Conservation (phyloP, 64 coral and sea anemone species). For the Orbicella faveolata region DNA sequence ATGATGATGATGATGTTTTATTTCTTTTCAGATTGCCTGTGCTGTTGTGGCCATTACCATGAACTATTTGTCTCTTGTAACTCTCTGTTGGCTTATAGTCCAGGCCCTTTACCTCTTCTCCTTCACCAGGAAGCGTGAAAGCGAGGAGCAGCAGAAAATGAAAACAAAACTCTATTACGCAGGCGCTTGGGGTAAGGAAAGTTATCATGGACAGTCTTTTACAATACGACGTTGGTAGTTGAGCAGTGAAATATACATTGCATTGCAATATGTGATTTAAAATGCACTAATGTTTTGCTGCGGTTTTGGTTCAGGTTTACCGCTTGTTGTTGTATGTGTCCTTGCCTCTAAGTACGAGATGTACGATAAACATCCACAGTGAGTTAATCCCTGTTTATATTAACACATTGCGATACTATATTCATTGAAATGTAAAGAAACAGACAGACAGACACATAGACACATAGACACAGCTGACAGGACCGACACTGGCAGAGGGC, state of each 20-base stretch:
- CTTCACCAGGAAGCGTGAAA: background rate
- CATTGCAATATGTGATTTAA: too few relatives aligned
- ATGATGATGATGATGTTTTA: too few relatives aligned
- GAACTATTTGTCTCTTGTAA: slow-evolving; percentile 45
- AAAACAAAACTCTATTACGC: slow-evolving; percentile 5
- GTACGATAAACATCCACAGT: slow-evolving; percentile 37
- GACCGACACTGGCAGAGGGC: too few relatives aligned
- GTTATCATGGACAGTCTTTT: too few relatives aligned
- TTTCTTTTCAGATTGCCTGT: slow-evolving; percentile 14
- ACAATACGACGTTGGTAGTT: too few relatives aligned
- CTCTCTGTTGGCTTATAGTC: slow-evolving; percentile 31
- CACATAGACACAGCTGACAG: too few relatives aligned
- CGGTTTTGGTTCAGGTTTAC: slow-evolving; percentile 1
- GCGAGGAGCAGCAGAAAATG: slow-evolving; percentile 1
- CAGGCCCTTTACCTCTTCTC: slow-evolving; percentile 11
- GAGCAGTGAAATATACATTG: too few relatives aligned
- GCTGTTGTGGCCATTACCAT: slow-evolving; percentile 41
- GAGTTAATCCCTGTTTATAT: background rate
- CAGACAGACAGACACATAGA: too few relatives aligned
- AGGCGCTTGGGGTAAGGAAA: slow-evolving; percentile 2
- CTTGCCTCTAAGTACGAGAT: slow-evolving; percentile 9
- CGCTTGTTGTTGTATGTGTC: background rate
- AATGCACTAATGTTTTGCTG: background rate
- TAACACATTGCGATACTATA: background rate
- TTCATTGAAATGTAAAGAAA: too few relatives aligned